These are phyloP conservation scores for Strigops habroptila DNA, from an alignment of 2,113 vertebrate species.

Conservation along the genomic window DNA sequence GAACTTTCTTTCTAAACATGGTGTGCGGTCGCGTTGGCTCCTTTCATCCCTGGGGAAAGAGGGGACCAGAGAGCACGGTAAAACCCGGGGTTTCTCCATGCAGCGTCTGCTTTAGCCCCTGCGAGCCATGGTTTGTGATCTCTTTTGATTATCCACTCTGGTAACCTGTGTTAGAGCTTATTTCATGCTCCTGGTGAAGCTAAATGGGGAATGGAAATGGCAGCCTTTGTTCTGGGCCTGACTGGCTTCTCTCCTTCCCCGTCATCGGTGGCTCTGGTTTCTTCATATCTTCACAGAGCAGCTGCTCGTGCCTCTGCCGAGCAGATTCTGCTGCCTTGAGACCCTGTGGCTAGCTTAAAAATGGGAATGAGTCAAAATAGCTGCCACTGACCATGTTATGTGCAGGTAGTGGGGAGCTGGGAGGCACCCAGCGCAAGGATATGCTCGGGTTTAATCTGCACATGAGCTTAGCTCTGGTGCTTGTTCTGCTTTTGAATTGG, in stretches of 20 bases:
- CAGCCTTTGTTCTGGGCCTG: constrained; percentile 72
- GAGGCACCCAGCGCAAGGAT: accelerated
- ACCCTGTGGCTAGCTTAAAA: background rate
- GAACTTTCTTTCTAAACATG: background rate
- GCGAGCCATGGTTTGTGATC: accelerated
- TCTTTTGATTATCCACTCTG: background rate
- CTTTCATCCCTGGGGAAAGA: background rate
- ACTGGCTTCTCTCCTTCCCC: background rate
- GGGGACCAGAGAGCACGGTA: background rate
- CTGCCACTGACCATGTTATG: accelerated
- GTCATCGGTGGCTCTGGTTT: background rate
- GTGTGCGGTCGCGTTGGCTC: accelerated
- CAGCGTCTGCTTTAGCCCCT: background rate
- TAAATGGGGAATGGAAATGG: background rate
- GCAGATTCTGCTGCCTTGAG: background rate
- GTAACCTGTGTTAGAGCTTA: background rate
- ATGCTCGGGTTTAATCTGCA: accelerated
- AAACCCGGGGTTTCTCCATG: accelerated
- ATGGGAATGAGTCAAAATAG: background rate
- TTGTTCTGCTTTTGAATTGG: background rate
- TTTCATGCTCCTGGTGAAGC: background rate
- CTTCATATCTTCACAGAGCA: background rate
- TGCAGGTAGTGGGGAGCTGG: background rate
- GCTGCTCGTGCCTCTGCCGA: background rate
- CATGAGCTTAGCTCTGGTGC: background rate